Conservation (phyloP, 1,140 invertebrate species). For the Heliconius hermathena region DNA sequence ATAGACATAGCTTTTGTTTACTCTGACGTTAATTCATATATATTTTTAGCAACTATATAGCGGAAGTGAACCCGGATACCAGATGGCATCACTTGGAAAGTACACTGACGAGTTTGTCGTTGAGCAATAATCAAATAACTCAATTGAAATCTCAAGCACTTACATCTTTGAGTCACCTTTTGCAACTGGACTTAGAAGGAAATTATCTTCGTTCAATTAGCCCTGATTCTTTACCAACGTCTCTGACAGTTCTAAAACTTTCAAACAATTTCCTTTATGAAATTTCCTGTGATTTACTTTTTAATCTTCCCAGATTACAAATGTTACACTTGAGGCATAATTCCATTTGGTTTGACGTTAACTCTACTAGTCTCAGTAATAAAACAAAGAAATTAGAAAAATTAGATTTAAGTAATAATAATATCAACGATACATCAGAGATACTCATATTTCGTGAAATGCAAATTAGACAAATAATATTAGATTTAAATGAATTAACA, state of each 20-base stretch:
- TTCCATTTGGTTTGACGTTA: conserved; percentile 83
- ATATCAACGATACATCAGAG: conserved; percentile 83
- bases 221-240: conserved; percentile 83
- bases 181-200: conserved; percentile 88
- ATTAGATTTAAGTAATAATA: conserved; percentile 93
- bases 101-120: conserved; percentile 88
- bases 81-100: conserved; percentile 88
- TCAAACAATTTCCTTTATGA: conserved; percentile 88
- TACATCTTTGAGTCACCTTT: conserved; percentile 83
- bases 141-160: conserved; percentile 84
- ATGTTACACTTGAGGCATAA: conserved; percentile 93
- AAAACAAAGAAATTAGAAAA: conserved; percentile 87
- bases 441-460: conserved; percentile 86
- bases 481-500: conserved; percentile 89
- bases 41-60: conserved; percentile 73
- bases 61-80: conserved; percentile 58
- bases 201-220: conserved; percentile 86
- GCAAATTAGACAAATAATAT: conserved; percentile 89
- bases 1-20: conserved; percentile 7
- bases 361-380: conserved; percentile 84
- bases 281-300: conserved; percentile 85
- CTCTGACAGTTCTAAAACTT: conserved; percentile 87
- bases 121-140: conserved; percentile 91
- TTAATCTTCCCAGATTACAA: conserved; percentile 83
- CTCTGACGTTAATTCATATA: neutral